Conservation (phyloP, 2,113 vertebrate species). For the Mesitornis unicolor region DNA sequence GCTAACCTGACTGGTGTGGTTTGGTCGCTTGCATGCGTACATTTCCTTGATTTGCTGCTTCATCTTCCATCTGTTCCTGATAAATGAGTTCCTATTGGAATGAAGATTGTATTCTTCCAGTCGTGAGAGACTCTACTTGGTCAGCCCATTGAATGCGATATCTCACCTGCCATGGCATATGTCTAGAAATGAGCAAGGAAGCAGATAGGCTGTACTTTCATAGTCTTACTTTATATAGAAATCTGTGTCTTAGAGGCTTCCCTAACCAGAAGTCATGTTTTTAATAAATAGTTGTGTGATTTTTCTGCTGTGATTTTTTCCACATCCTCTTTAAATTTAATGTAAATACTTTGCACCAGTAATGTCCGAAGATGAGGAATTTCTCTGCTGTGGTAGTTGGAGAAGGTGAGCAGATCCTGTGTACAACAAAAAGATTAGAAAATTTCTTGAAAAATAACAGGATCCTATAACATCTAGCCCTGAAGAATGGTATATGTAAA, state of each 20-base stretch:
- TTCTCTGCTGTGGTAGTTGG: background rate
- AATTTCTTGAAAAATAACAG: background rate
- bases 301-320: background rate
- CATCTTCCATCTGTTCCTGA: background rate
- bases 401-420: background rate
- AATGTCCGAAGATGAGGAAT: background rate
- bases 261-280: background rate
- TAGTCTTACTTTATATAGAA: background rate
- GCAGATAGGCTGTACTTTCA: background rate
- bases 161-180: background rate
- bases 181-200: background rate
- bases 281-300: background rate
- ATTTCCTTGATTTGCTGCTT: background rate
- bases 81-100: background rate
- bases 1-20: background rate
- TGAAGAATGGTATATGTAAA: background rate
- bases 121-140: background rate
- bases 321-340: background rate
- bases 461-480: background rate
- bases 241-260: background rate
- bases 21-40: background rate
- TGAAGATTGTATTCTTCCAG: background rate
- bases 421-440: background rate
- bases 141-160: background rate
- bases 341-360: background rate